Percentiles rank a stretch among this genome's conserved stretches.
Evolutionary conservation across 2,888 invertebrate species (phyloP).

Genomic region (Drosophila ezoana): DNA sequence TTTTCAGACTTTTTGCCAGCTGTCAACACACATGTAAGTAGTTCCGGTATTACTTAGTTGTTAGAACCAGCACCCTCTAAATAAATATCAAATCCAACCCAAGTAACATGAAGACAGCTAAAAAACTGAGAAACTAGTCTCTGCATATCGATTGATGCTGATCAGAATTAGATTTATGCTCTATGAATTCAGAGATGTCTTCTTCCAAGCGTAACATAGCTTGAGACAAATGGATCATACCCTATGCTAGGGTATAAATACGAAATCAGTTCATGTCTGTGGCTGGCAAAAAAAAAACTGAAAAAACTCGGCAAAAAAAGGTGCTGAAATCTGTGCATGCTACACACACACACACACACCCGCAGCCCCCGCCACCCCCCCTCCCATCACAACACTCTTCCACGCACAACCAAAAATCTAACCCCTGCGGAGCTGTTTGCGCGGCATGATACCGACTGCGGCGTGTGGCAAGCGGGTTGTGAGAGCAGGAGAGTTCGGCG

Average conservation of each 20-base stretch:
- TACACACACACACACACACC: constrained; percentile 5
- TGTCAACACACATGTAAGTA: too few relatives aligned
- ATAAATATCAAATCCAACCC: too few relatives aligned
- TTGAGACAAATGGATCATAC: not conserved
- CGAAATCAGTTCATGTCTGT: constrained; percentile 65
- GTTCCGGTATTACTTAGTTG: too few relatives aligned
- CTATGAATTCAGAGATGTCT: not conserved
- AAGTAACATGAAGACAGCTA: too few relatives aligned
- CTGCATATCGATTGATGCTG: too few relatives aligned
- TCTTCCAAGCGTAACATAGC: constrained; percentile 3
- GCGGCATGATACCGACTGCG: constrained; percentile 29
- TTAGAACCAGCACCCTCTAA: too few relatives aligned
- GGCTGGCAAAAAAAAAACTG: constrained; percentile 22
- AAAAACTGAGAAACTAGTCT: too few relatives aligned
- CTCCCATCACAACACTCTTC: not conserved
- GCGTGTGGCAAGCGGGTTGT: constrained; percentile 7
- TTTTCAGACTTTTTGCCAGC: too few relatives aligned
- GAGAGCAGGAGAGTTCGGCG: not conserved
- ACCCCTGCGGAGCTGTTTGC: constrained; percentile 36
- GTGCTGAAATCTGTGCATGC: constrained; percentile 68
- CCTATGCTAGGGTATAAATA: constrained; percentile 8
- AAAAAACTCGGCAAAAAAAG: constrained; percentile 27
- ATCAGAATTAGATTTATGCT: not conserved
- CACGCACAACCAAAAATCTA: constrained; percentile 5
- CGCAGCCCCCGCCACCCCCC: not conserved